Base-by-base conservation (phyloP, 1,140 invertebrate genomes). In the Cecropterus lyciades region DNA sequence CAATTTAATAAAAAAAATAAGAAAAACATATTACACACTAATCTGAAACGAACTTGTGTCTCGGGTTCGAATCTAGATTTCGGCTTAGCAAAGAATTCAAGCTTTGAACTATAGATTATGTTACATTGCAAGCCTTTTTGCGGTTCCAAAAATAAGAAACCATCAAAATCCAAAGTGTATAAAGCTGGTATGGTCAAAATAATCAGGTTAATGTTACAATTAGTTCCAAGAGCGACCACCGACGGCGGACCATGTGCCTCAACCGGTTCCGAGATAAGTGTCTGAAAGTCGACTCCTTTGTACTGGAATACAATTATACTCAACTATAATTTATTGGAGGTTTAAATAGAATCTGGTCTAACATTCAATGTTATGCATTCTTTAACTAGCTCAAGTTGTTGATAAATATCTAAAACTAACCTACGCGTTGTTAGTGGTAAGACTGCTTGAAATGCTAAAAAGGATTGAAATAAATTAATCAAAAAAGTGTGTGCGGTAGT, bases 141-240 rank as follows among this genome's bases (percentile, higher is more conserved):
- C n/a, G n/a, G n/a, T n/a, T n/a, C n/a, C n/a, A n/a, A n/a, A n/a
- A 20, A 60, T 20, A 30, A 49, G 57, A 6, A 20, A 60, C 57
- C 57, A 48, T n/a, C 20, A 24, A 7, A 7, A 30, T 0, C 57
- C 57, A 60, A 60, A 60, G 57, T 30, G 43, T 60, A 60, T 60
- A 48, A 60, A 37, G 46, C 46, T 48, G 16, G 48, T 62, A 49
- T 46, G 24, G 24, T 60, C 48, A 62, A 51, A 62, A 62, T 62
- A 62, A 62, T 62, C 59, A 62, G 59, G 59, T 62, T 62, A 62
- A 63, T 63, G 48, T 48, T 17, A 63, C 48, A 63, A 63, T 63
- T 63, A 63, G 60, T 63, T 63, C 48, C 48, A 48, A 52, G 9
- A 10, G 13, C 60, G 60, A 63, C 60, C 60, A 63, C 60, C 60